A percentile compares a stretch with the other conserved stretches of the same genome.
These are phyloP conservation scores for Cryptus armator DNA, from an alignment of 2,888 invertebrate species.

Conservation along the genomic window DNA sequence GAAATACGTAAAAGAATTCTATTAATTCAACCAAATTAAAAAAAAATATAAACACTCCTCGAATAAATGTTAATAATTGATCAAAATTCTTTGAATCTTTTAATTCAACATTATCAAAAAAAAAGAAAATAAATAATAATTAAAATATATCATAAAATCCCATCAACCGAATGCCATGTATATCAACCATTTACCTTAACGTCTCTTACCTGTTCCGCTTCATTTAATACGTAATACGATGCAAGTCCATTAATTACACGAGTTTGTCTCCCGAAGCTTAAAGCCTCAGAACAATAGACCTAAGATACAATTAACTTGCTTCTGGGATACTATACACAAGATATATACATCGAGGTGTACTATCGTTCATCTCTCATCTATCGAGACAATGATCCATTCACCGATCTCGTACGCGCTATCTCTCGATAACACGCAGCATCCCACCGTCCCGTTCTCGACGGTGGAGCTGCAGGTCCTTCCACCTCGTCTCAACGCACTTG, in stretches of 20 bases:
- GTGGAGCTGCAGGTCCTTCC: conserved; percentile 35
- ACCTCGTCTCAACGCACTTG: conserved; percentile 19
- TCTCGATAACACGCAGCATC: conserved; percentile 48
- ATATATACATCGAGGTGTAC: not conserved
- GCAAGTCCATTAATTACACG: conserved; percentile 37
- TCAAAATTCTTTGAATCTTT: no score
- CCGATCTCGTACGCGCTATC: conserved; percentile 50
- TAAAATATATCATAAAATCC: not conserved
- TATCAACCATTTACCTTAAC: conserved; percentile 4
- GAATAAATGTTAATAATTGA: no score
- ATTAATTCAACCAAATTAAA: no score
- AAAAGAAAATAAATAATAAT: no score
- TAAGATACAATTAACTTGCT: conserved; percentile 36
- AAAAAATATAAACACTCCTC: no score
- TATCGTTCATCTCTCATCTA: conserved; percentile 58
- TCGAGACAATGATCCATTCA: conserved; percentile 56
- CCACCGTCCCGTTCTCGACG: conserved; percentile 19
- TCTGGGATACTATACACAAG: not conserved
- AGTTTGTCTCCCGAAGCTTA: conserved; percentile 24
- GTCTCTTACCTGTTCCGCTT: not conserved
- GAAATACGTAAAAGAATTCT: no score
- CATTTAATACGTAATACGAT: conserved; percentile 7
- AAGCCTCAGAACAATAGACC: conserved; percentile 27
- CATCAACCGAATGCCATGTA: not conserved
- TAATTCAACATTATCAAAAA: no score